Evolutionary conservation across 1,140 invertebrate species (phyloP).

Genomic region (Caenorhabditis latens): DNA sequence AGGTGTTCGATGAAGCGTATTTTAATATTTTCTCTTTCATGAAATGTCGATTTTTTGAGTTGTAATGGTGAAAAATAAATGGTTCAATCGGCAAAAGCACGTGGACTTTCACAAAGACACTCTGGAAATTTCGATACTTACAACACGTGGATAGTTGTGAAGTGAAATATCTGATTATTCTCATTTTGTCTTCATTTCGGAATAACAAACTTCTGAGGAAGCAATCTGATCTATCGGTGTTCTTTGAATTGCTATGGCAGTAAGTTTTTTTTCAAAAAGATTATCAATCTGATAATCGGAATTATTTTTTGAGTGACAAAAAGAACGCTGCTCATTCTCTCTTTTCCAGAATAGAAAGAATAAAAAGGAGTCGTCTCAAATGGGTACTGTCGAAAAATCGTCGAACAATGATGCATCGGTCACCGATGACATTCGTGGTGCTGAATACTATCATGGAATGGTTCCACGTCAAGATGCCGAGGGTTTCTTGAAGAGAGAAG

Average conservation of each 20-base stretch:
- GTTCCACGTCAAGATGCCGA: conserved; percentile 62
- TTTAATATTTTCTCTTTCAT: no score
- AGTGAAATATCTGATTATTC: no score
- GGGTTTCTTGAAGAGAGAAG: conserved; percentile 66
- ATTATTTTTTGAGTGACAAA: no score
- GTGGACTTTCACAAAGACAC: no score
- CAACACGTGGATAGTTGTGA: no score
- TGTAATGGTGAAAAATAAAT: no score
- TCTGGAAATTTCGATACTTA: no score
- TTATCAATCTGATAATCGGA: no score
- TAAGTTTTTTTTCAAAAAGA: conserved; percentile 7
- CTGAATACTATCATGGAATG: conserved; percentile 67
- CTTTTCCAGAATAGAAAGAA: conserved; percentile 25
- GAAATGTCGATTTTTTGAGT: no score
- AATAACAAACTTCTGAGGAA: not conserved
- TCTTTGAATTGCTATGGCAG: conserved; percentile 19
- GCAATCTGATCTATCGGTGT: not conserved
- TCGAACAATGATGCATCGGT: conserved; percentile 66
- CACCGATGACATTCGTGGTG: conserved; percentile 65
- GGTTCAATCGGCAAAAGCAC: no score
- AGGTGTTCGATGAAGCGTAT: no score
- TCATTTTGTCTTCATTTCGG: not conserved
- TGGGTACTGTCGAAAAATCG: conserved; percentile 24
- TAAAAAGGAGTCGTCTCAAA: conserved; percentile 37
- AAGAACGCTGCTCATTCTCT: not conserved